phyloP scores from a whole-genome alignment of 1,140 invertebrate genomes.

The Scaptomyza hsui region DNA sequence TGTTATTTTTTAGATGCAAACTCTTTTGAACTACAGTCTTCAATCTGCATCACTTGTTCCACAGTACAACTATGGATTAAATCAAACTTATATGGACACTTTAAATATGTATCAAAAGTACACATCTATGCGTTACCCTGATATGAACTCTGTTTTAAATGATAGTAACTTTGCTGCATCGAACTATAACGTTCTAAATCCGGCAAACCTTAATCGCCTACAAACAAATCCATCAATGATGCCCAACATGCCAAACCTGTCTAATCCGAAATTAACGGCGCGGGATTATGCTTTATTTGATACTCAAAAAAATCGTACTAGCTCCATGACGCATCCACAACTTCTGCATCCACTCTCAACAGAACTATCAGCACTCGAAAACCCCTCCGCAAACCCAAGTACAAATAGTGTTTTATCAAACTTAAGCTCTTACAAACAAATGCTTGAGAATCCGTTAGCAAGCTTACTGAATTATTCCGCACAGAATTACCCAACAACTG shows the following conservation, averaged over 20 bases:
- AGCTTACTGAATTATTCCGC: constrained; percentile 36
- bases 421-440: constrained; percentile 39
- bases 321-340: constrained; percentile 2
- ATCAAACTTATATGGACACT: constrained; percentile 55
- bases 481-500: constrained; percentile 21
- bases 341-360: constrained; percentile 23
- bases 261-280: constrained; percentile 12
- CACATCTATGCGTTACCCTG: constrained; percentile 41
- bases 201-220: constrained; percentile 27
- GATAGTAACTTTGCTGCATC: constrained; percentile 21
- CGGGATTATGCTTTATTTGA: constrained; percentile 37
- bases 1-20: constrained; percentile 55
- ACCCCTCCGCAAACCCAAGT: constrained; percentile 5
- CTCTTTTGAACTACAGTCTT: constrained; percentile 54
- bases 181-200: constrained; percentile 12
- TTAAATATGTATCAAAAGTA: constrained; percentile 53
- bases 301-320: constrained; percentile 17
- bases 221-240: constrained; percentile 30
- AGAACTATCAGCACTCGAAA: constrained; percentile 15
- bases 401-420: constrained; percentile 28
- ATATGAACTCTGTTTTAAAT: constrained; percentile 36
- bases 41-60: constrained; percentile 45
- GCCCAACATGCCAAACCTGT: constrained; percentile 27
- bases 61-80: constrained; percentile 42
- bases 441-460: constrained; percentile 38